Conservation (phyloP, 1,140 invertebrate species). For the Brachionus paranguensis region DNA sequence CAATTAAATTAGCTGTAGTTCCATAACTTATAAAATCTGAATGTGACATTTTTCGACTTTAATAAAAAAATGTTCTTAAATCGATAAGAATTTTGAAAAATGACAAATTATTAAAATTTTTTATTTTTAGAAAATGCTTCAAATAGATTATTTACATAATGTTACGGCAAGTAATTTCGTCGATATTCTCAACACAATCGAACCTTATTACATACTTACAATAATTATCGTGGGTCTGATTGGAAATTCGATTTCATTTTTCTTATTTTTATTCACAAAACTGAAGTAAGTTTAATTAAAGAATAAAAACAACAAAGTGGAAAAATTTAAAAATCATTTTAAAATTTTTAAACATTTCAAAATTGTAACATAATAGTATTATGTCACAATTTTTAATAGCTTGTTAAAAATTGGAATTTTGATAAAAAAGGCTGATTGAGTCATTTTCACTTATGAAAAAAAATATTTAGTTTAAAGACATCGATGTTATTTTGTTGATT, state of each 20-base stretch:
- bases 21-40: neutral
- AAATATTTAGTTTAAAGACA: too few species aligned
- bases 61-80: neutral
- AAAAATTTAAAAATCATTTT: too few species aligned
- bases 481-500: too few species aligned
- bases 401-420: too few species aligned
- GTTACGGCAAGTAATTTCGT: neutral
- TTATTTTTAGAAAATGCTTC: neutral
- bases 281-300: neutral
- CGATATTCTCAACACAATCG: neutral
- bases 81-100: neutral
- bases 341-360: too few species aligned
- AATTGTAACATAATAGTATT: too few species aligned
- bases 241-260: slow-evolving; percentile 6
- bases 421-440: too few species aligned
- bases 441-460: too few species aligned
- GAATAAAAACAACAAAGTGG: too few species aligned
- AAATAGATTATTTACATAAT: neutral
- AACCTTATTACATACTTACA: slow-evolving; percentile 1
- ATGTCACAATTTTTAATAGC: too few species aligned
- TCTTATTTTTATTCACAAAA: neutral
- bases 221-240: neutral
- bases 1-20: neutral
- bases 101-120: neutral
- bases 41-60: neutral